These are phyloP conservation scores for Pipistrellus kuhlii DNA, from an alignment of 2,797 vertebrate genomes.

Conservation along the genomic window DNA sequence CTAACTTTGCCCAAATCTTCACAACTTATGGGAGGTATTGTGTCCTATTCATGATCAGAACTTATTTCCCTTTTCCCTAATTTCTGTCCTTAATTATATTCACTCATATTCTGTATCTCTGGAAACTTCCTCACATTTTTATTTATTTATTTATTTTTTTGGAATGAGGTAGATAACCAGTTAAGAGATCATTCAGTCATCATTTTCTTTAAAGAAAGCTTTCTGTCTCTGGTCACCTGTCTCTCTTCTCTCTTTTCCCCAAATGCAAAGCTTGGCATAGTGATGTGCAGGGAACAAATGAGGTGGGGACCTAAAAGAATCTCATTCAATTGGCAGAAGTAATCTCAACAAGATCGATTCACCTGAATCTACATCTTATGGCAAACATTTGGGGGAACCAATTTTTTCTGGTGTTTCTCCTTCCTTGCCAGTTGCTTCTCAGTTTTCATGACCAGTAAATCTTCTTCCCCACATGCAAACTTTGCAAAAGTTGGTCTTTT, in stretches of 20 bases:
- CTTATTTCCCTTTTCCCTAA: not conserved
- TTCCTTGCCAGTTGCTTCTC: not conserved
- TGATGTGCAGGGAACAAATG: not conserved
- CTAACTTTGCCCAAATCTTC: slow-evolving; percentile 24
- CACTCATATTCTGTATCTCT: not conserved
- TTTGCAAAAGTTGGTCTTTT: not conserved
- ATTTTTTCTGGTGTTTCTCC: not conserved
- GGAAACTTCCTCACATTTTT: not conserved
- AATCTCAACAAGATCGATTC: not conserved
- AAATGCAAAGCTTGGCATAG: not conserved
- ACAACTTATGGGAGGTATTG: not conserved
- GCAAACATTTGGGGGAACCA: not conserved
- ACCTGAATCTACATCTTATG: not conserved
- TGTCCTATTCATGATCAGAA: not conserved
- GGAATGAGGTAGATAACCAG: not conserved
- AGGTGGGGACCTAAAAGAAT: not conserved
- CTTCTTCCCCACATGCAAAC: not conserved
- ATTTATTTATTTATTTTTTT: not conserved
- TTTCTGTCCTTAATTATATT: not conserved
- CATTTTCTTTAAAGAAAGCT: not conserved
- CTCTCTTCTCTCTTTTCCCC: not conserved
- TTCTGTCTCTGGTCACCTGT: not conserved
- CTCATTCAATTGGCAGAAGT: not conserved
- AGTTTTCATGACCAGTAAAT: not conserved
- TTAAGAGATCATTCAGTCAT: not conserved